These are phyloP conservation scores for Manis pentadactyla DNA, from an alignment of 2,797 vertebrate species.

Conservation along the genomic window DNA sequence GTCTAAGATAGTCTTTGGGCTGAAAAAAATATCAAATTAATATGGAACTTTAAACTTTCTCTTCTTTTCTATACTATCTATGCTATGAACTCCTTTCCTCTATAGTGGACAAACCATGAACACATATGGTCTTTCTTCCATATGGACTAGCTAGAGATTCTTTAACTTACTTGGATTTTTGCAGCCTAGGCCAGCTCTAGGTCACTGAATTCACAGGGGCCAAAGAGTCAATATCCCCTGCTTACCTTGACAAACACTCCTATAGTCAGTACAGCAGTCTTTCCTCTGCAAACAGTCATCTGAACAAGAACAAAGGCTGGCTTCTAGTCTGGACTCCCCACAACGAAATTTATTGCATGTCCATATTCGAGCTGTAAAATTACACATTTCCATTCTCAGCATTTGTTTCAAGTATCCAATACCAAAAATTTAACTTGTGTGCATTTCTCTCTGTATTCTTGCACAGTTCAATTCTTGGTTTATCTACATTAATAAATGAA, in stretches of 20 bases:
- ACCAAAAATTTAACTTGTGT: not conserved
- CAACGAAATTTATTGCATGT: constrained; percentile 89
- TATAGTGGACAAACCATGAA: not conserved
- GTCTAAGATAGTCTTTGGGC: not conserved
- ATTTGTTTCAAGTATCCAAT: not conserved
- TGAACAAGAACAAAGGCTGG: constrained; percentile 89
- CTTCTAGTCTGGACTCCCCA: constrained; percentile 86
- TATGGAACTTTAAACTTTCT: not conserved
- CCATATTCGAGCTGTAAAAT: constrained; percentile 87
- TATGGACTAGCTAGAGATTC: not conserved
- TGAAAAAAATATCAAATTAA: not conserved
- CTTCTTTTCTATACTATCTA: not conserved
- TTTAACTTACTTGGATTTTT: not conserved
- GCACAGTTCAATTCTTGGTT: not conserved
- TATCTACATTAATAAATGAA: not conserved
- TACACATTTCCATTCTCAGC: not conserved
- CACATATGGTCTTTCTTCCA: not conserved
- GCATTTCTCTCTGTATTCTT: not conserved
- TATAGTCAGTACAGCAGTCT: constrained; percentile 90
- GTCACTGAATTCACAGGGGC: not conserved
- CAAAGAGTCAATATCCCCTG: not conserved
- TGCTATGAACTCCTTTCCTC: not conserved
- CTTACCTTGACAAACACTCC: constrained; percentile 88
- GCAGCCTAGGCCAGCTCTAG: not conserved
- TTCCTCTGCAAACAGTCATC: constrained; percentile 87